Evolutionary conservation across 2,888 invertebrate genomes (phyloP).

Genomic region (Meliscaeva auricollis): DNA sequence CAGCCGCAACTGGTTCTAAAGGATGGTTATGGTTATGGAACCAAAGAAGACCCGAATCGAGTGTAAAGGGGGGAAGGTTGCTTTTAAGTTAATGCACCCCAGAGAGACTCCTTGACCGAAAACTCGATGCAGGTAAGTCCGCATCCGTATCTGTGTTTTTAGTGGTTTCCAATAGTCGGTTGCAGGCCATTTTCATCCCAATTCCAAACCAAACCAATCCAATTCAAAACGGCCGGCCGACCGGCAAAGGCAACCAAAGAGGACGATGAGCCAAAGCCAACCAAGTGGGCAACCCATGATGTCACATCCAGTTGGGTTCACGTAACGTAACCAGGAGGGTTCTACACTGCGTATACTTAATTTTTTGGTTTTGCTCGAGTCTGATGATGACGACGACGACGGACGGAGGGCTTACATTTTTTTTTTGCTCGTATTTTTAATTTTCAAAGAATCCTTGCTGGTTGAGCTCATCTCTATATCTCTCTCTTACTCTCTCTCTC

Average conservation of each 20-base stretch:
- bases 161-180: constrained; percentile 75
- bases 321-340: constrained; percentile 60
- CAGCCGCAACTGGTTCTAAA: constrained; percentile 66
- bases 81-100: constrained; percentile 76
- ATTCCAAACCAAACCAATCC: constrained; percentile 31
- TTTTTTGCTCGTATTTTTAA: constrained; percentile 33
- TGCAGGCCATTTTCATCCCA: constrained; percentile 56
- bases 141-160: constrained; percentile 76
- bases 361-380: constrained; percentile 57
- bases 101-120: constrained; percentile 74
- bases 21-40: constrained; percentile 18
- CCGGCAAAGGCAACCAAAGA: not conserved
- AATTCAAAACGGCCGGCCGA: not conserved
- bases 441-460: constrained; percentile 62
- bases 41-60: constrained; percentile 10
- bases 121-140: constrained; percentile 75
- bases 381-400: constrained; percentile 40
- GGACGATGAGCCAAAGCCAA: constrained; percentile 44
- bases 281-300: constrained; percentile 63
- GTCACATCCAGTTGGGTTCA: constrained; percentile 73
- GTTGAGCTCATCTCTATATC: constrained; percentile 19
- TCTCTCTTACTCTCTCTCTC: constrained; percentile 4
- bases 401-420: constrained; percentile 20
- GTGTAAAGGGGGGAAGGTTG: constrained; percentile 21
- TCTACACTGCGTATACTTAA: constrained; percentile 72